Evolutionary conservation across 2,888 invertebrate genomes (phyloP), one percentile per base, ranked within the genome.

Genomic region (Calameuta filiformis): DNA sequence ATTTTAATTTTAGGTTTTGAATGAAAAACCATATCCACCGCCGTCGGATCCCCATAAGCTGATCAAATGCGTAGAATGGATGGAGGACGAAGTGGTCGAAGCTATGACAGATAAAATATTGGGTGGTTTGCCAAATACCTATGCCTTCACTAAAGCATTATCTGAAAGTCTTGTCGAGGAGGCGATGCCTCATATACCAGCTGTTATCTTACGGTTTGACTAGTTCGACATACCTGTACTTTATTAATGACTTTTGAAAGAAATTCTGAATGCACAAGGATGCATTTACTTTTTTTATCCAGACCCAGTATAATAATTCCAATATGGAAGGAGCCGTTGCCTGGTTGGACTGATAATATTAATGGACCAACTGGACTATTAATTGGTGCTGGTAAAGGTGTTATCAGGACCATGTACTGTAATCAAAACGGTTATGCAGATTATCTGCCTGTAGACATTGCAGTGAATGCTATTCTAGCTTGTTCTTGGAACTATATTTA

Each of bases 331-430:
- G 96, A 96, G 69, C 97, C 97, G 0, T 88, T 96, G 0, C 96
- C 96, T 0, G 98, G 97, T 11, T 97, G 98, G 98, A 97, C 97
- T 0, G 98, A 98, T 90, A 98, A 98, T 87, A 96, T 97, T 77
- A 98, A 98, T 87, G 98, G 98, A n/a, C 97, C 98, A 0, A 96
- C 96, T 0, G 98, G 98, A 11, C 92, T 97, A 1, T 92, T 98
- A 4, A 96, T 95, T 76, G 88, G 95, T 6, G 96, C 96, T 11
- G 97, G 97, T 12, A 98, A 97, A 89, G 98, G 98, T 0, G 96
- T 98, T 0, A 94, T 98, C 80, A 93, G 97, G n/a, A 95, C 96
- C 0, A 97, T 98, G 97, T 96, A 96, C 89, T 97, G 97, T 86
- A 95, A 96, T 83, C 94, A 95, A 11, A 94, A 94, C 81, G 94